A percentile compares a stretch with the other conserved stretches of the same genome.
Evolutionary conservation across 2,797 vertebrate genomes (phyloP).

Genomic region (Leptodactylus fallax): DNA sequence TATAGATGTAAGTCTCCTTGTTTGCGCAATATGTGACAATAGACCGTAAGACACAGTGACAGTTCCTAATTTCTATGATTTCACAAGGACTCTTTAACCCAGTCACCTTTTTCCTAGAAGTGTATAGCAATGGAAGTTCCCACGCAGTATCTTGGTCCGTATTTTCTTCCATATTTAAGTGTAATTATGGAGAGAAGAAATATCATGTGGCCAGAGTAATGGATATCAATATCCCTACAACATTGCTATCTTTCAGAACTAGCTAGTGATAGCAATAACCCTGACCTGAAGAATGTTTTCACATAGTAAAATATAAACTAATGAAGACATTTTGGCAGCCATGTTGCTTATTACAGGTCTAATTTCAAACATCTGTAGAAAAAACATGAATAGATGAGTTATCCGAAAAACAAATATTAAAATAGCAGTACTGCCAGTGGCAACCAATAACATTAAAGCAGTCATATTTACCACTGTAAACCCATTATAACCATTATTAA

Average conservation of each 20-base stretch:
- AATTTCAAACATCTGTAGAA: too few relatives aligned
- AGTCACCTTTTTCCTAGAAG: neutral
- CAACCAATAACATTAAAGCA: too few relatives aligned
- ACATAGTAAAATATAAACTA: too few relatives aligned
- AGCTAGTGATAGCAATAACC: too few relatives aligned
- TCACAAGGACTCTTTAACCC: neutral
- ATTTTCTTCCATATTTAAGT: neutral
- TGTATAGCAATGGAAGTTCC: neutral
- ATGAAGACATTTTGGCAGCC: too few relatives aligned
- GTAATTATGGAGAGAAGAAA: neutral
- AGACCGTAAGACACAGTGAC: neutral
- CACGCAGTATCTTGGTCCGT: neutral
- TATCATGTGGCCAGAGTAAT: neutral
- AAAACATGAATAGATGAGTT: too few relatives aligned
- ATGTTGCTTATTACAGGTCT: too few relatives aligned
- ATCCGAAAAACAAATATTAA: too few relatives aligned
- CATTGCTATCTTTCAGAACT: neutral
- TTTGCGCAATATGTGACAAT: neutral
- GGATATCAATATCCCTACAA: neutral
- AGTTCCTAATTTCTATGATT: neutral
- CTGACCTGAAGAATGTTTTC: too few relatives aligned
- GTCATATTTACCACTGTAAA: too few relatives aligned
- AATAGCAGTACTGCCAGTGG: too few relatives aligned
- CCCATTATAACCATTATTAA: too few relatives aligned
- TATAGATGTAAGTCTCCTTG: slow-evolving; percentile 79